Evolutionary conservation across 2,797 vertebrate genomes (phyloP).

Genomic region (Ctenochaetus hawaiiensis): DNA sequence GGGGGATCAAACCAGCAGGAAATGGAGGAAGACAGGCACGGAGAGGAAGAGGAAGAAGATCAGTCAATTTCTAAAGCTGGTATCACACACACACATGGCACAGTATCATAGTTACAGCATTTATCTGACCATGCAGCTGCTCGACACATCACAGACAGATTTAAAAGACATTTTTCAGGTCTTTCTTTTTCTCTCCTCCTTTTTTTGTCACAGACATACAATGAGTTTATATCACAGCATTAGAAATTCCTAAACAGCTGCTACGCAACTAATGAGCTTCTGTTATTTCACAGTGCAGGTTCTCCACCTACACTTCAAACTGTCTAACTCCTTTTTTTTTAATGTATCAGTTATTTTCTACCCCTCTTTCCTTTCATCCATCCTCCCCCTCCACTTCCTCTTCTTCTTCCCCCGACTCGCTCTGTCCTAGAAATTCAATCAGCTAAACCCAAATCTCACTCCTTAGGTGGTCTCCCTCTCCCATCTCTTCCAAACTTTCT

Average conservation of each 20-base stretch:
- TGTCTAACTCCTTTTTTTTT: constrained; percentile 45
- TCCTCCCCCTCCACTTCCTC: constrained; percentile 22
- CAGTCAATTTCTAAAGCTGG: constrained; percentile 37
- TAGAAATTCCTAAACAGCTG: constrained; percentile 39
- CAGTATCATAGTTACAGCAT: not conserved
- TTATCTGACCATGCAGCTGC: constrained; percentile 32
- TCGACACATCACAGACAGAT: constrained; percentile 25
- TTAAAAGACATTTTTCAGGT: constrained; percentile 20
- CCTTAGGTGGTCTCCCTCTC: constrained; percentile 58
- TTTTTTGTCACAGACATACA: constrained; percentile 5
- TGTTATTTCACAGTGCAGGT: constrained; percentile 38
- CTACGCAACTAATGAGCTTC: constrained; percentile 60
- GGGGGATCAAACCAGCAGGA: constrained; percentile 50
- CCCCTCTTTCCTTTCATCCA: constrained; percentile 46
- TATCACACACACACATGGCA: not conserved
- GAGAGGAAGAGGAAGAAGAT: constrained; percentile 41
- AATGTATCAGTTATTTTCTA: constrained; percentile 48
- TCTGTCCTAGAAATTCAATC: constrained; percentile 71
- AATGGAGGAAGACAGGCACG: constrained; percentile 49
- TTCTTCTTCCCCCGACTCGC: constrained; percentile 14
- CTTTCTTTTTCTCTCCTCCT: not conserved
- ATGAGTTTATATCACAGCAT: constrained; percentile 21
- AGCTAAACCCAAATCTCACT: constrained; percentile 57
- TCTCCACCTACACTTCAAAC: constrained; percentile 48
- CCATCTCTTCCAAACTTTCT: constrained; percentile 21